Evolutionary conservation across 2,113 vertebrate species (phyloP), one percentile per base, ranked within the genome.

Genomic region (Uria aalge): DNA sequence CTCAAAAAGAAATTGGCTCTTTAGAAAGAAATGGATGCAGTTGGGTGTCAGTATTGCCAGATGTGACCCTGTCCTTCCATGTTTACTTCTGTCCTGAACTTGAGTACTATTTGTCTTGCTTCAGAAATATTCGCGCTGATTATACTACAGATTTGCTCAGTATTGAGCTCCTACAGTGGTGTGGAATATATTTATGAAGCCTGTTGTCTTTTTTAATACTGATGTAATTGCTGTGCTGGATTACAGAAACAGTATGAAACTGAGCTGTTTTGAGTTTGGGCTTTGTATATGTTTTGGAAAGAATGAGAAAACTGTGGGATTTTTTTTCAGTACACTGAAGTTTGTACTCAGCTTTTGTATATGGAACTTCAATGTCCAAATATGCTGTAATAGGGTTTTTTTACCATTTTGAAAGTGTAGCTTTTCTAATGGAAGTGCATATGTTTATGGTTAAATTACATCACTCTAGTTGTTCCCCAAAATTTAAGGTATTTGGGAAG

Each of bases 11-110:
- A 72, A 21, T 15, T 22, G 4, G 2, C 32, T 41, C 29, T 88
- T 43, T 34, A 17, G 38, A 45, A 69, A 64, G 20, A 59, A 85
- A 30, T 16, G 8, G 17, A 5, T 60, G 9, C 2, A 5, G 8
- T 23, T 15, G 56, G 40, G 15, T 90, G 43, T 78, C 36, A 9
- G 9, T 53, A 2, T 32, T 63, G 32, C 67, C 52, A 40, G 41
- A 4, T 73, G 53, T 68, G 45, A 62, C 13, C n/a, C 11, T 29
- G 11, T 75, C 0, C 0, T 76, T 84, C 27, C 21, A 2, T 55
- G 17, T 45, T 85, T 50, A 8, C 41, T 57, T 69, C 50, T 87
- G n/a, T 36, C 38, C 32, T 85, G 34, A 81, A 45, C 2, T 7
- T 1, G 1, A 47, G 16, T 77, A 8, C 41, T 66, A 0, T 78